A percentile compares a stretch with the other conserved stretches of the same genome.
phyloP scores from a whole-genome alignment of 2,113 vertebrate genomes.

The Hippocampus abdominalis region DNA sequence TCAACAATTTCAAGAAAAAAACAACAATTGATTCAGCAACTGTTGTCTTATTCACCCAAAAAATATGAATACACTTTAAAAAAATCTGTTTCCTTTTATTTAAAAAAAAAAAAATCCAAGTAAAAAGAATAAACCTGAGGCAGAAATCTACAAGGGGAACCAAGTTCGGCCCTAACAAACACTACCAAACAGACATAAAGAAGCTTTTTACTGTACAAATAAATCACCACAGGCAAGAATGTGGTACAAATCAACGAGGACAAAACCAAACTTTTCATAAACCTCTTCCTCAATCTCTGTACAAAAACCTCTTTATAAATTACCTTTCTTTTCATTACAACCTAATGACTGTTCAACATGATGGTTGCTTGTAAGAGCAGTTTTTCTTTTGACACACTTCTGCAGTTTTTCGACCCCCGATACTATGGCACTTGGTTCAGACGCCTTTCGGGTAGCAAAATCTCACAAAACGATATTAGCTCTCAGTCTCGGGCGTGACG shows the following conservation, averaged over 20 bases:
- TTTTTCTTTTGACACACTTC: constrained; percentile 79
- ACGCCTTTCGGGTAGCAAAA: constrained; percentile 85
- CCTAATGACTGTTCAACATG: constrained; percentile 98
- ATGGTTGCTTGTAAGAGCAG: constrained; percentile 85
- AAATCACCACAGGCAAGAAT: constrained; percentile 93
- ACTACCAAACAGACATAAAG: constrained; percentile 84
- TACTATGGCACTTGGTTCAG: constrained; percentile 95
- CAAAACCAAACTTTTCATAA: constrained; percentile 96
- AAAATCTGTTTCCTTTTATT: constrained; percentile 82
- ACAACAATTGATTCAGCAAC: neutral
- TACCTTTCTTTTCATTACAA: constrained; percentile 89
- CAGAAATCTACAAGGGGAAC: constrained; percentile 84
- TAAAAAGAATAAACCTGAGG: constrained; percentile 84
- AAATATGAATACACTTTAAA: constrained; percentile 20
- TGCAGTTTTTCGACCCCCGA: constrained; percentile 89
- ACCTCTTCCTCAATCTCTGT: constrained; percentile 87
- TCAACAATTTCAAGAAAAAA: neutral
- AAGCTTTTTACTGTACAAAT: constrained; percentile 91
- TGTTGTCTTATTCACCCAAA: neutral
- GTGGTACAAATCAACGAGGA: constrained; percentile 91
- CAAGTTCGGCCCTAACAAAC: constrained; percentile 87
- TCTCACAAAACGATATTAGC: constrained; percentile 73
- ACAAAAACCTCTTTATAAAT: constrained; percentile 99
- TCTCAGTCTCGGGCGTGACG: constrained; percentile 78
- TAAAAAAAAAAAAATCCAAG: constrained; percentile 83